Conservation (phyloP, 1,140 invertebrate genomes). For the Hylyphantes graminicola region DNA sequence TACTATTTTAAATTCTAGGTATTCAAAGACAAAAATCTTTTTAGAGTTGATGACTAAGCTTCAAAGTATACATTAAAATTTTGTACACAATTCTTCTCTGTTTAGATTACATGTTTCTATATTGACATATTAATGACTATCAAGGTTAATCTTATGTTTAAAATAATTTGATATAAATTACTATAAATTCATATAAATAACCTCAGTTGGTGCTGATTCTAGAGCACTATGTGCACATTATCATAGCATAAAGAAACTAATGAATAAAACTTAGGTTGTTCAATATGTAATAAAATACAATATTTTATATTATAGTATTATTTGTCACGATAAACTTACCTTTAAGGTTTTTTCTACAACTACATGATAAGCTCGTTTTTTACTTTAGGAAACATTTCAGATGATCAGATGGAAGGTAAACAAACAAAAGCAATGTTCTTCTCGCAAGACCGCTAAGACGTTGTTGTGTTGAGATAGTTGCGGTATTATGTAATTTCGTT, state of each 20-base stretch:
- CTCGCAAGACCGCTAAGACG: neutral
- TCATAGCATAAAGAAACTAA: neutral
- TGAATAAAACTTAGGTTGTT: neutral
- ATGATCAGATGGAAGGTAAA: slow-evolving; percentile 35
- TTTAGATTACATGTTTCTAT: too few species aligned
- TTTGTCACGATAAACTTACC: slow-evolving; percentile 17
- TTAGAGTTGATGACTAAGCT: too few species aligned
- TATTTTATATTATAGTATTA: neutral
- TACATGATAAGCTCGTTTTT: slow-evolving; percentile 43
- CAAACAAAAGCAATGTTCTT: slow-evolving; percentile 21
- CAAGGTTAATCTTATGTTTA: neutral
- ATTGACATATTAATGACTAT: neutral
- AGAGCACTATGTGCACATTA: neutral
- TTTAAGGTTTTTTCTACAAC: slow-evolving; percentile 26
- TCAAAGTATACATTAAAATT: too few species aligned
- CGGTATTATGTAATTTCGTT: neutral
- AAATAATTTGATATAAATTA: neutral
- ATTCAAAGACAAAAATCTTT: too few species aligned
- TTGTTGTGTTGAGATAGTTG: neutral
- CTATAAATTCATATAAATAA: neutral
- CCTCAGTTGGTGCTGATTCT: neutral
- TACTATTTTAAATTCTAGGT: too few species aligned
- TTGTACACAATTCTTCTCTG: too few species aligned
- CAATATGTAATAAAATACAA: neutral
- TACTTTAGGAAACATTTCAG: slow-evolving; percentile 42